A percentile compares a stretch with the other conserved stretches of the same genome.
Conservation (phyloP, 2,113 vertebrate species). For the Chiloscyllium plagiosum region DNA sequence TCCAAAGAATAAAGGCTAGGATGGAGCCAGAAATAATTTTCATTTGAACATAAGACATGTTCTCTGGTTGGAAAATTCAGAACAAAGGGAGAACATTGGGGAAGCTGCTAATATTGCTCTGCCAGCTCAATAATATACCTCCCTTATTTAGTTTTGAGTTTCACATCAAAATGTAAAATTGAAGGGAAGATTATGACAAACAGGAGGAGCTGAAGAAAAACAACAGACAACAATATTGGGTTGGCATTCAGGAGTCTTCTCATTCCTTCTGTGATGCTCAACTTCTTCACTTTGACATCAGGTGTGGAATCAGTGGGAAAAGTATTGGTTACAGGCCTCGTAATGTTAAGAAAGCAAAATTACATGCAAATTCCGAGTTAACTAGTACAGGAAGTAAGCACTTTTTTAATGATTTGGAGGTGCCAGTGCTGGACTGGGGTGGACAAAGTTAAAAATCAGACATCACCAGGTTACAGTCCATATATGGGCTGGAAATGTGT, state of each 20-base stretch:
- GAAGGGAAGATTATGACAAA: neutral
- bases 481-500: too few species aligned
- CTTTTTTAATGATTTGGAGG: neutral
- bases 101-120: neutral
- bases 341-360: neutral
- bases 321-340: neutral
- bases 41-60: too few species aligned
- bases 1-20: too few species aligned
- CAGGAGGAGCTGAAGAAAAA: neutral
- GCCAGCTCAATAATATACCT: neutral
- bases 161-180: neutral
- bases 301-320: neutral
- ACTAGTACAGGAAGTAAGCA: neutral
- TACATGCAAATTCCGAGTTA: neutral
- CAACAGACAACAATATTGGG: neutral
- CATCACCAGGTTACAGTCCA: too few species aligned
- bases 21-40: too few species aligned
- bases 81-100: neutral
- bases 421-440: too few species aligned
- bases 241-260: neutral
- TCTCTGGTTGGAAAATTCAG: neutral
- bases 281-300: neutral
- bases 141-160: neutral
- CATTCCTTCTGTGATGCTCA: neutral
- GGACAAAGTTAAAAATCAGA: too few species aligned